Evolutionary conservation across 2,113 vertebrate species (phyloP).

Genomic region (Aphelocoma coerulescens): DNA sequence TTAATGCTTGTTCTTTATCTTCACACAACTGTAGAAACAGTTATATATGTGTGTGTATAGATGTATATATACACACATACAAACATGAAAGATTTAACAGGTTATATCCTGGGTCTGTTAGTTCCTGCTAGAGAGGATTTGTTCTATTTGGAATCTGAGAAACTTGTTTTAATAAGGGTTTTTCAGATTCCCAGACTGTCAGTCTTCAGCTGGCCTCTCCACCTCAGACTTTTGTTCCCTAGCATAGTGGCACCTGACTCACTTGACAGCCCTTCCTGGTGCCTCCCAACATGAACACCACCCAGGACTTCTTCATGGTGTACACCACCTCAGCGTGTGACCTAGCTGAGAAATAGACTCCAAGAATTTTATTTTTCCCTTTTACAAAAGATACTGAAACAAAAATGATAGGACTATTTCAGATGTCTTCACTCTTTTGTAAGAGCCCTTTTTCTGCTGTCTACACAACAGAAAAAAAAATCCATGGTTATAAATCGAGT

Average conservation of each 20-base stretch:
- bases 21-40: background rate
- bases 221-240: background rate
- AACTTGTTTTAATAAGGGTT: background rate
- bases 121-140: background rate
- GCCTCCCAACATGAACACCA: background rate
- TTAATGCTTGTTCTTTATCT: background rate
- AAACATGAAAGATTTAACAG: rapidly evolving
- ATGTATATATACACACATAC: background rate
- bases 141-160: background rate
- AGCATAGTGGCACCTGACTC: background rate
- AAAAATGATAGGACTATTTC: background rate
- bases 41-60: background rate
- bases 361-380: background rate
- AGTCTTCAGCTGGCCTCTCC: background rate
- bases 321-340: background rate
- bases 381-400: background rate
- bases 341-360: background rate
- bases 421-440: background rate
- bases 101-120: background rate
- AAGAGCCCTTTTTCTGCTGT: background rate
- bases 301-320: background rate
- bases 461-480: background rate
- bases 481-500: background rate
- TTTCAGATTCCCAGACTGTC: background rate
- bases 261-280: background rate